Percentiles rank a stretch among this genome's conserved stretches.
Evolutionary conservation across 2,113 vertebrate species (phyloP).

Genomic region (Dromiciops gliroides): DNA sequence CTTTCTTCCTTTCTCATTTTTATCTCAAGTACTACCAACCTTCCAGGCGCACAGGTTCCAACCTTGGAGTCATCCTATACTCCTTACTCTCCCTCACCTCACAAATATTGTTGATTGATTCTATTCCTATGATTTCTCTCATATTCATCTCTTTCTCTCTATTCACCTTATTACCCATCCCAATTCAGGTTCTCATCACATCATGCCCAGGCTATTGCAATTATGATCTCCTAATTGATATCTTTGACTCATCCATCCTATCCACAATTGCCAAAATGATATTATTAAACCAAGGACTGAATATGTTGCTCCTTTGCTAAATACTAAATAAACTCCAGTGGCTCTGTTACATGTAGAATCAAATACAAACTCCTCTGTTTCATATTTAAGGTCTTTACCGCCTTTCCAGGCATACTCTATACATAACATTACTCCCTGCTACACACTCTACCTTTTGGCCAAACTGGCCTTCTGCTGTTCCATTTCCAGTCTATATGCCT

Average conservation of each 20-base stretch:
- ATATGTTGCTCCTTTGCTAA: not conserved
- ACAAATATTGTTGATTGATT: no score
- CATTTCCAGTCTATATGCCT: not conserved
- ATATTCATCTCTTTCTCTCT: not conserved
- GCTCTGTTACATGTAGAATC: not conserved
- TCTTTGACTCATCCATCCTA: not conserved
- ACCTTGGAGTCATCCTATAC: no score
- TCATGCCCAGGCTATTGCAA: not conserved
- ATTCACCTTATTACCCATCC: not conserved
- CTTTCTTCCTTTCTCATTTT: no score
- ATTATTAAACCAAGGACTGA: not conserved
- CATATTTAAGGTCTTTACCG: not conserved
- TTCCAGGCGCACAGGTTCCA: no score
- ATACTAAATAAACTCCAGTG: not conserved
- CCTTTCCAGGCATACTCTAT: not conserved
- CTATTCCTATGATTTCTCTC: no score
- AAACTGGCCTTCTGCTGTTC: not conserved
- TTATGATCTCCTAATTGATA: not conserved
- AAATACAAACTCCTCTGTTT: not conserved
- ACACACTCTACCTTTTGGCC: not conserved
- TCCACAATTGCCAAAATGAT: no score
- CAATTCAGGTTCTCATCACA: not conserved
- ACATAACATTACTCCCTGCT: not conserved
- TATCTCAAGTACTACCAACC: no score
- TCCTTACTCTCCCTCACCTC: no score